phyloP scores from a whole-genome alignment of 2,888 invertebrate genomes.

The Sphaerophoria taeniata region DNA sequence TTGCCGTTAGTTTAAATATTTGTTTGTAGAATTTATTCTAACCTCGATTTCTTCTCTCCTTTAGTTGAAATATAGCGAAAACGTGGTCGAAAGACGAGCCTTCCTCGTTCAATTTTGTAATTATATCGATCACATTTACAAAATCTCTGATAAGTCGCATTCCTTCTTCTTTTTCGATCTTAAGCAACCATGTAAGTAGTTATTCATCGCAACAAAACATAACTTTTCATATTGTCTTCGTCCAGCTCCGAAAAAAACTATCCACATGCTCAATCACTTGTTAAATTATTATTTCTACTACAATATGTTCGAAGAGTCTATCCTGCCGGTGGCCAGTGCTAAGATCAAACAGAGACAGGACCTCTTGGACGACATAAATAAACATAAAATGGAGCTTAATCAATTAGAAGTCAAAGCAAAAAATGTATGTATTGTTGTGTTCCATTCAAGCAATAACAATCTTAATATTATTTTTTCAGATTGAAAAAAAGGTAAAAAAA shows the following conservation, averaged over 20 bases:
- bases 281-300: conserved; percentile 80
- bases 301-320: conserved; percentile 78
- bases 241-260: conserved; percentile 79
- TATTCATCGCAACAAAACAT: background rate
- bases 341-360: conserved; percentile 75
- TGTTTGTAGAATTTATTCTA: background rate
- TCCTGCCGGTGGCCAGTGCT: conserved; percentile 76
- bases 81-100: no score
- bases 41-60: background rate
- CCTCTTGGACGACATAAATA: conserved; percentile 65
- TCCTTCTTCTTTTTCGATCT: conserved; percentile 79
- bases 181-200: conserved; percentile 78
- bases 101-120: no score
- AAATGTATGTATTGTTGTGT: conserved; percentile 49
- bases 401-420: conserved; percentile 64
- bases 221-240: background rate
- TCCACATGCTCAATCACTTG: conserved; percentile 78
- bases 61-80: no score
- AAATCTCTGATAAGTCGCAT: conserved; percentile 79
- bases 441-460: background rate
- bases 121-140: conserved; percentile 79
- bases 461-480: no score
- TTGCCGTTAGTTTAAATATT: conserved; percentile 59
- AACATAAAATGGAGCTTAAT: conserved; percentile 75
- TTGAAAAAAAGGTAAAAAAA: conserved; percentile 52